Percentiles rank a stretch among this genome's conserved stretches.
phyloP scores from a whole-genome alignment of 1,140 invertebrate species.

The Drosophila ironensis region DNA sequence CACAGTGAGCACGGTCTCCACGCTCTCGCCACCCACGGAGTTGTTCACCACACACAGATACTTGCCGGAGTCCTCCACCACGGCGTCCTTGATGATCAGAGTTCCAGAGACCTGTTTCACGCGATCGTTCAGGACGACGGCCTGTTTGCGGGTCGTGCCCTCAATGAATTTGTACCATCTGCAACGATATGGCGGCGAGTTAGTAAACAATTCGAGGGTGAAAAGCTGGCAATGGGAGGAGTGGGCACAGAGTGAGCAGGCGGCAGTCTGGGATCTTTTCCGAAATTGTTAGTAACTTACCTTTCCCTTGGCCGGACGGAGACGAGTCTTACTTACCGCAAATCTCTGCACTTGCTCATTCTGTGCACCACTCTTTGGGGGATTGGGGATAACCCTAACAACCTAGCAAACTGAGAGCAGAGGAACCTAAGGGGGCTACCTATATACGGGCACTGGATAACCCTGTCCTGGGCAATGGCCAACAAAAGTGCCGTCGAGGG shows the following conservation, averaged over 20 bases:
- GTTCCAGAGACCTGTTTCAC: constrained; percentile 97
- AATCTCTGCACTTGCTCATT: constrained; percentile 37
- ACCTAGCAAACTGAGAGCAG: constrained; percentile 41
- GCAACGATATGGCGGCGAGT: constrained; percentile 79
- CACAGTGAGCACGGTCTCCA: constrained; percentile 95
- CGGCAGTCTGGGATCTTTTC: neutral
- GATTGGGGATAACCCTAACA: neutral
- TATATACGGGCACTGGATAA: constrained; percentile 87
- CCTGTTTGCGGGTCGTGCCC: constrained; percentile 90
- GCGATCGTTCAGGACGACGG: constrained; percentile 91
- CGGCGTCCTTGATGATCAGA: constrained; percentile 94
- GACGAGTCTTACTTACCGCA: constrained; percentile 44
- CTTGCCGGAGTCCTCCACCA: constrained; percentile 95
- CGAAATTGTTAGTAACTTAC: constrained; percentile 32
- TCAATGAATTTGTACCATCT: constrained; percentile 98
- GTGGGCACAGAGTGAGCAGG: constrained; percentile 59
- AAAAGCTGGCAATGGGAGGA: constrained; percentile 9
- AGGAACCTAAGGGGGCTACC: constrained; percentile 82
- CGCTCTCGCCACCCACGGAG: constrained; percentile 94
- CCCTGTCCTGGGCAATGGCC: constrained; percentile 87
- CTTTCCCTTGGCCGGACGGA: neutral
- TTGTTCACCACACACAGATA: constrained; percentile 97
- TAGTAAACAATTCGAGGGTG: neutral
- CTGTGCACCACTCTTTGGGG: constrained; percentile 36
- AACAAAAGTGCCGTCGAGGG: constrained; percentile 49